Evolutionary conservation across 2,113 vertebrate genomes (phyloP), one percentile per base, ranked within the genome.

Genomic region (Xenopus borealis): DNA sequence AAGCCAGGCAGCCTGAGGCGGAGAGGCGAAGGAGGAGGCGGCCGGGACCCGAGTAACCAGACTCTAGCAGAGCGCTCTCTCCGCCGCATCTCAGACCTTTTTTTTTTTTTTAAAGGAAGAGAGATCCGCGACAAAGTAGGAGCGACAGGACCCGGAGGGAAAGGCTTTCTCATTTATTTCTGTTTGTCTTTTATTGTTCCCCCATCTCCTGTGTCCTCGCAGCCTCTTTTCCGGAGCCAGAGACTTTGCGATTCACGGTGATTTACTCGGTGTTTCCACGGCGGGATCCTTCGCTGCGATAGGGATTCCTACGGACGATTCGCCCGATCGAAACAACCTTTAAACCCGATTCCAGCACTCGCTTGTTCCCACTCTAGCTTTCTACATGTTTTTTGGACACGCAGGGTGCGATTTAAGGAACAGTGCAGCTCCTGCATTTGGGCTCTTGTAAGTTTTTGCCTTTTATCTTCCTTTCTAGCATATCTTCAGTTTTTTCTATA

Each of bases 11-110:
- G 33, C 33, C 33, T 40, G 33, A 19, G 57, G 57, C 16, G 19
- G 79, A 87, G 82, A 83, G 83, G 82, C 65, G 70, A 72, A 69
- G 77, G 82, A 68, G 66, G 53, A 62, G 72, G 70, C 65, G 78
- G 66, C 30, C 69, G 55, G 33, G 71, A 64, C 66, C 52, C 18
- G 66, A 47, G 75, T 40, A 40, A 58, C 11, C 55, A 10, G 55
- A 58, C 55, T 58, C 1, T 3, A 5, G 5, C 9, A 10, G 17
- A 3, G 18, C 55, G 1, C 17, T 53, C 50, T 53, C 50, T 53
- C 50, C 50, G 12, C 9, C 17, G 50, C 12, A 53, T 14, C 12
- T 10, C 12, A 17, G 50, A 53, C 50, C 50, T 53, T 17, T 40
- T 3, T 33, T n/a, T n/a, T n/a, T n/a, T n/a, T n/a, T n/a, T n/a